Base-by-base conservation (phyloP, 2,888 invertebrate species). In the Sesamia inferens region DNA sequence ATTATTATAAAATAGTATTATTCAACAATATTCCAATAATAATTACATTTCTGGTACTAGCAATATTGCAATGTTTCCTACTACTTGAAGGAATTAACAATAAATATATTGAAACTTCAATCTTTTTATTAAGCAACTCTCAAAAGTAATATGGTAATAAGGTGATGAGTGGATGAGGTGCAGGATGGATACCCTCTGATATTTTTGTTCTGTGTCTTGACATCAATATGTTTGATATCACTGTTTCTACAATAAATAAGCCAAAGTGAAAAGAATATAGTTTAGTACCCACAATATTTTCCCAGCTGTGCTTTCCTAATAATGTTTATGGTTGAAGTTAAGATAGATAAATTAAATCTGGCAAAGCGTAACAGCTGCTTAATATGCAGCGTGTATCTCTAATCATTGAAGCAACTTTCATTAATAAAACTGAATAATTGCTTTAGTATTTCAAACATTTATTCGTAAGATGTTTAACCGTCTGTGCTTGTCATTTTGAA, bases 391-490 rank as follows among this genome's bases (percentile, higher is more conserved):
- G 0, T 7, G 5, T 14, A 39, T 22, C 11, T 44, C 16, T 10
- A 65, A 10, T 14, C n/a, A 31, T 42, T 19, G 14, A 24, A 0
- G 14, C 24, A 0, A 44, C 5, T 11, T 10, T n/a, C 2, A 55
- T 22, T 4, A n/a, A 57, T 70, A 11, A 48, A 5, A 24, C n/a
- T 31, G 57, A 31, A 31, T 0, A 0, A 58, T 44, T 39, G n/a
- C 19, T n/a, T 16, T 5, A 39, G 31, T 47, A 51, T 16, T 54
- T 47, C 31, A 16, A 76, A 42, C 22, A 76, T 42, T 75, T 55
- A 77, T 68, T 75, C 47, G 42, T 55, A 76, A 13, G 7, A 8
- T n/a, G 4, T 76, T 44, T 48, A 48, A 48, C 22, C 54, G 24
- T 61, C 6, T 55, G 48, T 57, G 55, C 55, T 57, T 68, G 61